Evolutionary conservation across 2,113 vertebrate species (phyloP), one percentile per base, ranked within the genome.

Genomic region (Channa argus): DNA sequence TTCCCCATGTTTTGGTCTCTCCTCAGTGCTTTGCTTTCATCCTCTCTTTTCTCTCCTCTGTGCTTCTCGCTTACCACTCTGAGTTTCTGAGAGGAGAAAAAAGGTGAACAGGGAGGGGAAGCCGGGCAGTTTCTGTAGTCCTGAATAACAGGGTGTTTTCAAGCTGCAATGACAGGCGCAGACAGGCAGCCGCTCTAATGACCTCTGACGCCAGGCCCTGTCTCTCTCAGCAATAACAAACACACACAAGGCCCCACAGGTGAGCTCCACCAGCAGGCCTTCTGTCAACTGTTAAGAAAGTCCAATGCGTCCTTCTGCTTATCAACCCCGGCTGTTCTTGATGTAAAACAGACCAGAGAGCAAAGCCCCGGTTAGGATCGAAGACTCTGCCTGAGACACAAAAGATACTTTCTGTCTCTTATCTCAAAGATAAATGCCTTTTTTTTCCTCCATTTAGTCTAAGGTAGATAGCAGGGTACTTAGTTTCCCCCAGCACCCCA

Each of bases 181-280:
- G 91, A 93, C 93, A 93, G 86, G 92, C 91, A 91, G 91, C 88
- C 88, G 65, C 89, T 91, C 86, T 93, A 93, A 94, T 93, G 91
- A 91, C 89, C 89, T 89, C 86, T 90, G 92, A 93, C 91, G 90
- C 91, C 94, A 92, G 88, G 90, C 82, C 86, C 91, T 88, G 89
- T 91, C 88, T 89, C 89, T 85, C 86, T 64, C 65, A 89, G 90
- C 85, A 93, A 89, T 90, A 92, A 93, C 89, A 93, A 90, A 92
- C 82, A 83, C 68, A 74, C 73, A 74, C 79, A 71, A 79, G 83
- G 82, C 75, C 78, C 73, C 86, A 80, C 83, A 89, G 90, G 90
- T 91, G 85, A 86, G 90, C 87, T 88, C 86, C 68, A 44, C 86
- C 77, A 87, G 84, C 80, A 91, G 83, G 74, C 86, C 80, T 81